Evolutionary conservation across 2,113 vertebrate species (phyloP), one percentile per base, ranked within the genome.

Genomic region (Catharus minimus): DNA sequence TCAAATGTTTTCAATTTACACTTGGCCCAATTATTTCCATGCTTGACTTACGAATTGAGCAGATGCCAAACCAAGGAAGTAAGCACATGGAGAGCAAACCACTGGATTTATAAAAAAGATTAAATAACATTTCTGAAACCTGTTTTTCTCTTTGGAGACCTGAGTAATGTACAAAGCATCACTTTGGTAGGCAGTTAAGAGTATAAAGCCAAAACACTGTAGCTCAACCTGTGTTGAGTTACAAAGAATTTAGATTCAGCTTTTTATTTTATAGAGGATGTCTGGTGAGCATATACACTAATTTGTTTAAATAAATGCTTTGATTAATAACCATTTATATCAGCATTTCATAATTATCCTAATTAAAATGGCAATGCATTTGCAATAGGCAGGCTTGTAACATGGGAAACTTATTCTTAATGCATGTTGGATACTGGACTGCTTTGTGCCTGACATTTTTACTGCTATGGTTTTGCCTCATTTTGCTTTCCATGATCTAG

Each of bases 1-100:
- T 86, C 64, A 64, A 90, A 74, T 88, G 90, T 83, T 89, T 92
- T 86, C 76, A 86, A 64, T 95, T 94, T 94, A 81, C 38, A 71
- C 36, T 90, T 92, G 90, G 92, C 90, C 90, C 72, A 86, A 71
- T 81, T 71, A 92, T 71, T 93, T 86, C 76, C 76, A 74, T 32
- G 79, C 56, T 88, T 90, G 67, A 90, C 69, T 94, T 86, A 81
- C 84, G 71, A 90, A 74, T 65, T 64, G 65, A 83, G 49, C 38
- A 77, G 76, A 90, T 57, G 88, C 80, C 88, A 94, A 81, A 80
- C 69, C 82, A 87, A 91, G 55, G 58, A 78, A 91, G 71, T 46
- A 75, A 84, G 74, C 3, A 5, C 71, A 60, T 16, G 46, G 81
- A 58, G 55, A 92, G 18, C 41, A 82, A 89, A 86, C 46, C 30